Base-by-base conservation (phyloP, 2,888 invertebrate genomes). In the Andrena flavipes region DNA sequence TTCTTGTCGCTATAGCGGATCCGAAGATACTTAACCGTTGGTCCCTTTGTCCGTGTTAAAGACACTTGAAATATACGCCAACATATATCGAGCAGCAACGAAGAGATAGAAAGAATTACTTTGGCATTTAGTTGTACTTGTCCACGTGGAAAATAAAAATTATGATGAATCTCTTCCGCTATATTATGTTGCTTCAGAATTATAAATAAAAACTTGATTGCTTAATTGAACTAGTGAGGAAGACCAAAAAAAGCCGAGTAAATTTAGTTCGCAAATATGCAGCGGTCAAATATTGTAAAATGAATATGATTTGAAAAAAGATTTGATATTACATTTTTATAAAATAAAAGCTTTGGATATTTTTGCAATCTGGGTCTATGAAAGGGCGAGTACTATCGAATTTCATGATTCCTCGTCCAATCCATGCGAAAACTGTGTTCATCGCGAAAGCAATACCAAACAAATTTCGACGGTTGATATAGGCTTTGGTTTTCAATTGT, bases 1-100 rank as follows among this genome's bases (percentile, higher is more conserved):
- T 77, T 84, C 73, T 80, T 71, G 76, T 73, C 73, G 67, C 68
- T 63, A 75, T 60, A 60, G 35, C 62, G 59, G 71, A 77, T 77
- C 72, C 30, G 64, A 56, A 56, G 74, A 71, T 84, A 51, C 76
- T 85, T 74, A 79, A 74, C 76, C 74, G 29, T 29, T 59, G 64
- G 48, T 76, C 29, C 64, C 72, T 42, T 68, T 48, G 63, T 54
- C 49, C 70, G 30, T 71, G 77, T 59, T 63, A 63, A 60, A 74
- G 60, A 60, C 70, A 76, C 71, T 81, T 67, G 71, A 79, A 65
- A 79, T 67, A 84, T 76, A 69, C 29, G 72, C 23, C 65, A 65
- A 51, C 42, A n/a, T 51, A 56, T 35, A 70, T 54, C 51, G 64
- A 54, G 23, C 26, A 29, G 20, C 29, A 20, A 10, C 13, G 33